These are phyloP conservation scores for Oreochromis tanganicae DNA, from an alignment of 2,113 vertebrate genomes.

Conservation along the genomic window DNA sequence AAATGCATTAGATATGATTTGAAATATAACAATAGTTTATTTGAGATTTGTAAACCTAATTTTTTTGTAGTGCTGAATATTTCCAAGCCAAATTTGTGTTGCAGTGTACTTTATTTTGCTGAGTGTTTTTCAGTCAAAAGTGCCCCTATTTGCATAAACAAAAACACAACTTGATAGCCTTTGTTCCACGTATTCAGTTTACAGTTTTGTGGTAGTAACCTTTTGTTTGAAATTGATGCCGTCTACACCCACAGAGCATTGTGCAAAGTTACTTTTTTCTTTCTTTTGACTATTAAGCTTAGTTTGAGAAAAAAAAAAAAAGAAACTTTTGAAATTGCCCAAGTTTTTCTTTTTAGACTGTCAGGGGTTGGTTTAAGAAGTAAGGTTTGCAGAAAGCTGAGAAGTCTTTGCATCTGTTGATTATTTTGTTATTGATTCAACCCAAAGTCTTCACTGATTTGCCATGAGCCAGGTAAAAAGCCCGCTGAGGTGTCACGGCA, in stretches of 20 bases:
- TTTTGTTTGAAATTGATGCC: constrained; percentile 17
- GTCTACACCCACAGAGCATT: constrained; percentile 6
- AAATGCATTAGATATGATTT: neutral
- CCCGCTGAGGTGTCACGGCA: constrained; percentile 50
- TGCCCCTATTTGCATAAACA: neutral
- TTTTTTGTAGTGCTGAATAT: neutral
- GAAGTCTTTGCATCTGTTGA: neutral
- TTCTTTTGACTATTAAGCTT: neutral
- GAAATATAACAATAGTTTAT: neutral
- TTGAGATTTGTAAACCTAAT: neutral
- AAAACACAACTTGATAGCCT: neutral
- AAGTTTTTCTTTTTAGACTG: constrained; percentile 11
- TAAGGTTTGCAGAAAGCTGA: neutral
- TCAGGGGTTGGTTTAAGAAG: neutral
- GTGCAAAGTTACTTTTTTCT: constrained; percentile 3
- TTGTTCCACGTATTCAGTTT: neutral
- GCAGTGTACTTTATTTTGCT: neutral
- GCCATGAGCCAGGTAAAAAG: constrained; percentile 37
- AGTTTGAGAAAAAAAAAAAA: neutral
- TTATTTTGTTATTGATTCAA: constrained; percentile 57
- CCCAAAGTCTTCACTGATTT: constrained; percentile 50
- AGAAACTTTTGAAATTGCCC: neutral
- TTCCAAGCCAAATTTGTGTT: neutral
- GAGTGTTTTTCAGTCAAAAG: neutral
- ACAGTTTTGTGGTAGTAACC: neutral